Conservation (phyloP, 1,140 invertebrate genomes). For the Diprion similis region DNA sequence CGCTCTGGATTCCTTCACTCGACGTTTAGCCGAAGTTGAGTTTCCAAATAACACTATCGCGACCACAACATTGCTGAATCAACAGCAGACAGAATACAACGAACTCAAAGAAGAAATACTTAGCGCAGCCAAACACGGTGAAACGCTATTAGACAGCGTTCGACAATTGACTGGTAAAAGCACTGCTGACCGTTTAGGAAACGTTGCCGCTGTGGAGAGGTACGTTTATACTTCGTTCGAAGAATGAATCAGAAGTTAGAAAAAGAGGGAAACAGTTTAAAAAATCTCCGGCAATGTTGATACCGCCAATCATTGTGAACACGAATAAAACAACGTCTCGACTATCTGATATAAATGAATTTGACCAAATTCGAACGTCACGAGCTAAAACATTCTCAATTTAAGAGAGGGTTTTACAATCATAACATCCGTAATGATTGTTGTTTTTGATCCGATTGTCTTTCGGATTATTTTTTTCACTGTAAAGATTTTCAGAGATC, state of each 20-base stretch:
- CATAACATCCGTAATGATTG: too few relatives aligned
- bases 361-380: too few relatives aligned
- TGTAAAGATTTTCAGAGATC: too few relatives aligned
- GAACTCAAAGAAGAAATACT: constrained; percentile 81
- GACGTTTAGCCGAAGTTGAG: constrained; percentile 80
- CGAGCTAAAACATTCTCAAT: too few relatives aligned
- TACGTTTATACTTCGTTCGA: constrained; percentile 49
- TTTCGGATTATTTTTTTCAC: too few relatives aligned
- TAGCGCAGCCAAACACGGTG: constrained; percentile 83
- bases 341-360: too few relatives aligned
- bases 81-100: constrained; percentile 72
- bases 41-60: constrained; percentile 84
- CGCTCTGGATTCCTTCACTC: constrained; percentile 84
- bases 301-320: constrained; percentile 1
- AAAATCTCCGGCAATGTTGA: constrained; percentile 13
- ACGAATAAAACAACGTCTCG: too few relatives aligned
- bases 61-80: constrained; percentile 72
- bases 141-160: constrained; percentile 78
- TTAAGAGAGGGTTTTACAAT: too few relatives aligned
- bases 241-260: not conserved
- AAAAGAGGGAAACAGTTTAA: not conserved
- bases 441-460: too few relatives aligned
- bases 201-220: constrained; percentile 93
- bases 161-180: constrained; percentile 61
- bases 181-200: constrained; percentile 76